A percentile compares a stretch with the other conserved stretches of the same genome.
These are phyloP conservation scores for Atractosteus spatula DNA, from an alignment of 2,113 vertebrate genomes.

Conservation along the genomic window DNA sequence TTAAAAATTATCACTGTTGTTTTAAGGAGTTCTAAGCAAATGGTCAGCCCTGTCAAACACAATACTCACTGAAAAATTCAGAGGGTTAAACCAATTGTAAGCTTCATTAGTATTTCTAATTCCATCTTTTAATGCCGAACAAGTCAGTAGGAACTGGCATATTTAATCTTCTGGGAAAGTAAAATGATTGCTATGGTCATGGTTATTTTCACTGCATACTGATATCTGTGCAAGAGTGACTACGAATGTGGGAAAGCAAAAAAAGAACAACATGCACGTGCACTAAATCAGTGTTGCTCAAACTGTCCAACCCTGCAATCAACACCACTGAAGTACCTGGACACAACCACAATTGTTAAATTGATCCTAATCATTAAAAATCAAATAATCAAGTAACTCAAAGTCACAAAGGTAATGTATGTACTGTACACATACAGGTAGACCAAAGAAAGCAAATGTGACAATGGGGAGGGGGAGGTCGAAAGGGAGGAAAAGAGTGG, in stretches of 20 bases:
- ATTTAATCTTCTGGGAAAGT: constrained; percentile 20
- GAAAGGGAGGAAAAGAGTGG: no score
- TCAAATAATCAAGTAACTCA: no score
- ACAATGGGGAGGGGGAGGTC: no score
- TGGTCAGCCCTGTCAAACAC: constrained; percentile 1
- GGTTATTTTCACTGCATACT: constrained; percentile 13
- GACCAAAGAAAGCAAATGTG: no score
- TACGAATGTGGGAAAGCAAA: not conserved
- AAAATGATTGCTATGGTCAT: constrained; percentile 1
- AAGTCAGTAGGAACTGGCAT: constrained; percentile 12
- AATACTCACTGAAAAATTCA: constrained; percentile 6
- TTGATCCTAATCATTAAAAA: no score
- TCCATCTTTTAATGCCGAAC: constrained; percentile 23
- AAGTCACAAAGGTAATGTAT: no score
- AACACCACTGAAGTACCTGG: no score
- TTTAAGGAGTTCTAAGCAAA: constrained; percentile 7
- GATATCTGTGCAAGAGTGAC: constrained; percentile 7
- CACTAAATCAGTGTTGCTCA: not conserved
- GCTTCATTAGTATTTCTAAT: constrained; percentile 28
- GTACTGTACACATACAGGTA: no score
- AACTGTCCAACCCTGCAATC: no score
- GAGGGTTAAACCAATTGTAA: constrained; percentile 19
- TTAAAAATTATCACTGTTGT: not conserved
- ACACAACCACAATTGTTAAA: no score
- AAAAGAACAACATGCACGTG: not conserved